Evolutionary conservation across 2,888 invertebrate species (phyloP), one percentile per base, ranked within the genome.

Genomic region (Petrolisthes manimaculis): DNA sequence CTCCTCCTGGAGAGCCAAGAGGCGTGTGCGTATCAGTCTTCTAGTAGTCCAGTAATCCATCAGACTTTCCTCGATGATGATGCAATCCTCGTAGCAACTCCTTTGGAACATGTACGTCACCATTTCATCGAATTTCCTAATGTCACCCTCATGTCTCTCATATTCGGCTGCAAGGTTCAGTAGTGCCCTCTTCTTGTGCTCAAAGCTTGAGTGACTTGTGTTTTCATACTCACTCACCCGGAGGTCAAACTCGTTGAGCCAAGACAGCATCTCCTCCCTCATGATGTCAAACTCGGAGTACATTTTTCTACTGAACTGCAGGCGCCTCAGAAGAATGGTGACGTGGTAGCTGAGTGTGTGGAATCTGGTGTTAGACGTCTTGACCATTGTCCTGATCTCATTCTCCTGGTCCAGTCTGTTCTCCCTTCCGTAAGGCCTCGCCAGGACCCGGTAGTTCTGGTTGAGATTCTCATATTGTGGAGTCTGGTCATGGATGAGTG

Each of bases 401-500:
- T 89, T 86, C 6, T 51, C 83, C 77, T 91, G 89, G 71, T 91
- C 91, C 53, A 91, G 74, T 56, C 91, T 81, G 61, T 91, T 91
- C 67, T 91, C 89, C 51, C 88, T 89, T 2, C 91, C 91, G 67
- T 89, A 88, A 18, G 88, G 89, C 53, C 91, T 24, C 4, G 91
- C 89, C 37, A 91, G 75, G 14, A 88, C 85, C 18, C 91, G 55
- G 85, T 89, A 91, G n/a, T 88, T 88, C 61, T 91, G 88, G 79
- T 91, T 91, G 37, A 91, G 84, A 21, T 84, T 81, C 75, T 91
- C 91, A 53, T 89, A 91, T 80, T 89, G 83, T 51, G 75, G 85
- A n/a, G 89, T 89, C 53, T 89, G 89, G 75, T 91, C 89, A 75
- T 91, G 91, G 24, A 89, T 89, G 37, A 89, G 82, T 75, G 84